Base-by-base conservation (phyloP, 2,888 invertebrate species). In the Volucella inflata region DNA sequence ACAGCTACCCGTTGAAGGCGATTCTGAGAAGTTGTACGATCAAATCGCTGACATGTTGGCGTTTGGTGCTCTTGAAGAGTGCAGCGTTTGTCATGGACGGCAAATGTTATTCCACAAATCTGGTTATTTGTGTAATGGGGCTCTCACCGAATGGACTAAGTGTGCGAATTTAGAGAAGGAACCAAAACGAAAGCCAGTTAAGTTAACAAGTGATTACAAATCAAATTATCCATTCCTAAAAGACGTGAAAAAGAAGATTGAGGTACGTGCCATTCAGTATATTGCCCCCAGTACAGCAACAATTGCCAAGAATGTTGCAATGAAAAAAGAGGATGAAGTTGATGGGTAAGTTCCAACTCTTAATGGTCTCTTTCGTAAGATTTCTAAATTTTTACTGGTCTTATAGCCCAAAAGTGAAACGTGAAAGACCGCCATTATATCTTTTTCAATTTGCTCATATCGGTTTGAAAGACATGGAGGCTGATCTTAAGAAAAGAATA, bases 51-150 rank as follows among this genome's bases (percentile, higher is more conserved):
- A 99, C 92, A 93, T 95, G 42, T 95, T 99, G 94, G 94, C 95
- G 0, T 99, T 99, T 93, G 99, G 99, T 40, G 94, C 95, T 2
- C 93, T 98, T 2, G 91, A 94, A 80, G 94, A 94, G 0, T 99
- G 99, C 89, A 91, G 94, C 0, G 95, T 96, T 88, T 99, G 99
- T 90, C 94, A 94, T 65, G 91, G 93, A 1, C 97, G 97, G 0
- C 96, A 97, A 89, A 93, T 96, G 17, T 92, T 94, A 46, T 94
- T 95, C 88, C 93, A 93, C 87, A 95, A 96, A 38, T 93, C 94
- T 79, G 96, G 97, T 4, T 99, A 99, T 90, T 94, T 95, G 87
- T 99, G 99, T 91, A 94, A 94, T 87, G 98, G 98, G 89, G 91
- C 91, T 57, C 76, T 90, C 36, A 91, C 91, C 0, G 98, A 98